These are phyloP conservation scores for Ceratina japonica DNA, from an alignment of 1,140 invertebrate species.

Conservation along the genomic window DNA sequence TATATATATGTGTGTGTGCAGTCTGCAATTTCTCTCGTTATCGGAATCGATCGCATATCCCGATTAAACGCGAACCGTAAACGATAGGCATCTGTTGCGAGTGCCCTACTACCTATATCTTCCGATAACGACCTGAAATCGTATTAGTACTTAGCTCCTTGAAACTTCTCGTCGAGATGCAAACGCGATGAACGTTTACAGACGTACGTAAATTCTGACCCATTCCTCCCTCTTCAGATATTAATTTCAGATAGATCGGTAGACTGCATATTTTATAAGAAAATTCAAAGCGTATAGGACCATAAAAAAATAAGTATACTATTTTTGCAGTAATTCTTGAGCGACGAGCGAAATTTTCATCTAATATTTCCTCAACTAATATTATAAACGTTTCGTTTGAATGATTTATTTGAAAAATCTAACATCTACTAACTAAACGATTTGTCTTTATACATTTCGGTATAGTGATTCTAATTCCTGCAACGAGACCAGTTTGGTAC, in stretches of 20 bases:
- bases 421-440: not conserved
- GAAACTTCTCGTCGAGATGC: not conserved
- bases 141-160: not conserved
- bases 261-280: too few relatives aligned
- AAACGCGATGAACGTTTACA: not conserved
- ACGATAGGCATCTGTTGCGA: constrained; percentile 20
- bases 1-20: not conserved
- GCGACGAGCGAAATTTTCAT: too few relatives aligned
- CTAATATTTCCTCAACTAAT: too few relatives aligned
- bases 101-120: not conserved
- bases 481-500: not conserved
- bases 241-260: too few relatives aligned
- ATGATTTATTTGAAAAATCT: not conserved
- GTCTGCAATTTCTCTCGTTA: constrained; percentile 11
- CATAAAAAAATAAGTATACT: too few relatives aligned
- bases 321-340: too few relatives aligned
- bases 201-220: not conserved
- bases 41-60: constrained; percentile 7
- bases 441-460: not conserved
- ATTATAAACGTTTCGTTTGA: too few relatives aligned
- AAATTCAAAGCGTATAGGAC: too few relatives aligned
- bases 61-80: constrained; percentile 4
- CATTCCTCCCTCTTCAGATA: not conserved
- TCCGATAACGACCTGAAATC: not conserved
- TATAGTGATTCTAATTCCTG: not conserved